Conservation (phyloP, 2,113 vertebrate species). For the Sapayoa aenigma region DNA sequence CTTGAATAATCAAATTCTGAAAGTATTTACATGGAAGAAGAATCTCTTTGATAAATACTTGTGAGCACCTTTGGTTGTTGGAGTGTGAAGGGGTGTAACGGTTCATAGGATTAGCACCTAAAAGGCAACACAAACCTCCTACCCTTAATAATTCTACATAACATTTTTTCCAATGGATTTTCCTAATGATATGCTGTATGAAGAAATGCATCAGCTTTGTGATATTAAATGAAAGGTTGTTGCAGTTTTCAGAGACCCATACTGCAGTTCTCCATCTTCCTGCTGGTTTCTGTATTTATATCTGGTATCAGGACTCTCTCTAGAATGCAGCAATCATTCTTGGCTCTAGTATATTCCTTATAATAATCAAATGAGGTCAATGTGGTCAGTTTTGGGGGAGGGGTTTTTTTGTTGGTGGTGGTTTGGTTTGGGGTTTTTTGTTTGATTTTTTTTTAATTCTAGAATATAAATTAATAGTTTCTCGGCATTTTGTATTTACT, state of each 20-base stretch:
- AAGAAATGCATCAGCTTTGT: background rate
- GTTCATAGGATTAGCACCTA: background rate
- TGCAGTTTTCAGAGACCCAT: background rate
- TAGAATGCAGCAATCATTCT: background rate
- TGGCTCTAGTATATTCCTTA: background rate
- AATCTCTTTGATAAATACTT: background rate
- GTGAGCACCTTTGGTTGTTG: background rate
- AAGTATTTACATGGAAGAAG: background rate
- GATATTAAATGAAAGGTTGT: background rate
- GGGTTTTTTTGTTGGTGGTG: too few species aligned
- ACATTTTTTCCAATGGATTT: background rate
- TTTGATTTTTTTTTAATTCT: background rate
- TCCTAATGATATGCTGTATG: background rate
- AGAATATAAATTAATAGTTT: background rate
- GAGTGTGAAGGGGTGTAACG: background rate
- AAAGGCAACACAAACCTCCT: background rate
- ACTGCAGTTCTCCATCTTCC: background rate
- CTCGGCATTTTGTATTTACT: background rate
- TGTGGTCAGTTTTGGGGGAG: accelerated
- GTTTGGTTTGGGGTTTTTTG: background rate
- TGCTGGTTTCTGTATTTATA: background rate
- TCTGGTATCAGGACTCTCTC: background rate
- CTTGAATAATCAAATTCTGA: background rate
- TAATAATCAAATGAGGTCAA: background rate
- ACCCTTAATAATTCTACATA: background rate